Evolutionary conservation across 1,140 invertebrate species (phyloP), one percentile per base, ranked within the genome.

Genomic region (Eumeta japonica): DNA sequence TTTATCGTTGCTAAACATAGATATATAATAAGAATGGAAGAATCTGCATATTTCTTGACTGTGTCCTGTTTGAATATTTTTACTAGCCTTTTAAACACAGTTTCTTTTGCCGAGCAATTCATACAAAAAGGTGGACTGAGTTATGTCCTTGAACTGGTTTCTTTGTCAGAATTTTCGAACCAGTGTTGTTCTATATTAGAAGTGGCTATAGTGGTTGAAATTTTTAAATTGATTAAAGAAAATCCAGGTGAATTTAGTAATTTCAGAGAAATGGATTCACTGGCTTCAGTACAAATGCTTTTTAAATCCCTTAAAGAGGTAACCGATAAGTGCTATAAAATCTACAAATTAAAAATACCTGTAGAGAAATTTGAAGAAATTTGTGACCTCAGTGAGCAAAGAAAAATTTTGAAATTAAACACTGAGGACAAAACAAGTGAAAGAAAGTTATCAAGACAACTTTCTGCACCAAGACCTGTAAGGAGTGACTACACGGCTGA

Each of bases 121-220:
- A 75, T 79, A 3, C 72, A 81, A 24, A 67, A 78, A 9, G 75
- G 78, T 1, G 82, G 80, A 1, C 48, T 84, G 4, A 64, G 75
- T 12, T 77, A 81, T 35, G 75, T 80, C 1, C 42, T 83, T 2
- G 70, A 78, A 37, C 44, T 85, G 16, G 55, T 84, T 3, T 53
- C 67, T 0, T 50, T 80, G 14, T 54, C 71, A 2, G 55, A 75
- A 27, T 85, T 85, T 40, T 78, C 79, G 0, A 78, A 77, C 39
- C 76, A 75, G 16, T 80, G 81, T 45, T 85, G 83, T 41, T 70
- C 72, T 9, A 70, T 86, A 14, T 54, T 85, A 3, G 83, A 86
- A 55, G 78, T 83, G 28, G 66, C 77, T 0, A 81, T 83, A 0
- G 75, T 81, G 2, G 79, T 83, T 32, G 81, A 83, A 46, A 79